Base-by-base conservation (phyloP, 92 coral and sea anemone genomes). In the Siderastrea radians region DNA sequence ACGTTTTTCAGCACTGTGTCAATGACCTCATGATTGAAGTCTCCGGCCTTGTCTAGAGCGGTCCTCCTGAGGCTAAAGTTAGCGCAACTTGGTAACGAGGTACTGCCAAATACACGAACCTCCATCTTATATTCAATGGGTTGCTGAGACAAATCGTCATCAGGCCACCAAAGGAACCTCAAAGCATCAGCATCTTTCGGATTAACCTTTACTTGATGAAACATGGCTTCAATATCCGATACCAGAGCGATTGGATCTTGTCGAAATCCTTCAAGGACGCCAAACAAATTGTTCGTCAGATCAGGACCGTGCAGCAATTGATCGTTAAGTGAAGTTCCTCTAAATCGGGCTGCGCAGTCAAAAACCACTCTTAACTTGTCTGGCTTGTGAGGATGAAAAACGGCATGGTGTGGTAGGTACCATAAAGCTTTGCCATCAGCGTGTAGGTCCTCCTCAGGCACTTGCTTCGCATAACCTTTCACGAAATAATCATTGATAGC, bases 31-130 rank as follows among this genome's bases (percentile, higher is more conserved):
- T 38, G 65, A 67, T 48, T 2, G 72, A 67, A 63, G 17, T 63
- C n/a, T 63, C 5, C 68, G n/a, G n/a, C 17, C 3, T 15, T 17
- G 3, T 1, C 79, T 57, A 11, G 50, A 55, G 80, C 80, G 3
- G 80, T 75, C 80, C 7, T 57, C 17, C 72, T 72, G 19, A 81
- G 44, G 75, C 87, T 46, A 59, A 88, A 73, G 17, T 80, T 80
- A 1, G 91, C 91, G 16, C 87, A 87, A 15, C 85, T 86, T 46
- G 85, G 79, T 4, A 80, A 78, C 4, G 84, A 86, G 4, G 60
- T 86, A 1, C 84, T 84, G 38, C 88, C 84, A 58, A 86, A 86
- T 2, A 86, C 15, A 68, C 53, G 84, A 17, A 87, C 80, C 13
- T 66, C 3, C 90, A 87, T 87, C 13, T 62, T 61, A 54, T 79